phyloP scores from a whole-genome alignment of 2,113 vertebrate genomes.

The Hypomesus transpacificus region DNA sequence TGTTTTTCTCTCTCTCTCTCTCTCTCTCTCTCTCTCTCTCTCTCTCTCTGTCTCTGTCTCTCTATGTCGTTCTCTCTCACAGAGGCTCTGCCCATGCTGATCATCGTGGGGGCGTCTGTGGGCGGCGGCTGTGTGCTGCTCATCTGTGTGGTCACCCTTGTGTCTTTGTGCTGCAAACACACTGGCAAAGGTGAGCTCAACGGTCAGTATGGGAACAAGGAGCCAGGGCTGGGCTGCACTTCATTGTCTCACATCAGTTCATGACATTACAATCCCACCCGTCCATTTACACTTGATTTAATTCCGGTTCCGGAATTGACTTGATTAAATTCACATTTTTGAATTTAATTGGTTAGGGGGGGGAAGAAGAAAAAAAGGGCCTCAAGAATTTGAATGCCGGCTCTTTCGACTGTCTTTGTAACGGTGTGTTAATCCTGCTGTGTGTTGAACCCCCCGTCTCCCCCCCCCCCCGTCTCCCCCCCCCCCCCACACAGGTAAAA shows the following conservation, averaged over 20 bases:
- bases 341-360: no score
- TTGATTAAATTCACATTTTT: no score
- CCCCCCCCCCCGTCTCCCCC: neutral
- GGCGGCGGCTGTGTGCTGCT: constrained; percentile 73
- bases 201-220: constrained; percentile 57
- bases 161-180: constrained; percentile 79
- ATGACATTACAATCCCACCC: no score
- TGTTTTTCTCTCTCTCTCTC: neutral
- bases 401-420: no score
- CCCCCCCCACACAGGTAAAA: constrained; percentile 64
- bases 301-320: no score
- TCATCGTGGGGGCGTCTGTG: constrained; percentile 73
- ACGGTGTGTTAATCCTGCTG: no score
- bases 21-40: neutral
- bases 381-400: no score
- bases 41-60: neutral
- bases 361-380: no score
- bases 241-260: constrained; percentile 32
- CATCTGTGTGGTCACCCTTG: constrained; percentile 71
- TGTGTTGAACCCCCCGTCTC: neutral
- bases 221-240: constrained; percentile 26
- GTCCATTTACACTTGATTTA: no score
- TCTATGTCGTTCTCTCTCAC: constrained; percentile 15
- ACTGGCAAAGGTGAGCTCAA: constrained; percentile 78
- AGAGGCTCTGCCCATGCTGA: constrained; percentile 78